Evolutionary conservation across 2,888 invertebrate genomes (phyloP), one percentile per base, ranked within the genome.

Genomic region (Bunonema sp.): DNA sequence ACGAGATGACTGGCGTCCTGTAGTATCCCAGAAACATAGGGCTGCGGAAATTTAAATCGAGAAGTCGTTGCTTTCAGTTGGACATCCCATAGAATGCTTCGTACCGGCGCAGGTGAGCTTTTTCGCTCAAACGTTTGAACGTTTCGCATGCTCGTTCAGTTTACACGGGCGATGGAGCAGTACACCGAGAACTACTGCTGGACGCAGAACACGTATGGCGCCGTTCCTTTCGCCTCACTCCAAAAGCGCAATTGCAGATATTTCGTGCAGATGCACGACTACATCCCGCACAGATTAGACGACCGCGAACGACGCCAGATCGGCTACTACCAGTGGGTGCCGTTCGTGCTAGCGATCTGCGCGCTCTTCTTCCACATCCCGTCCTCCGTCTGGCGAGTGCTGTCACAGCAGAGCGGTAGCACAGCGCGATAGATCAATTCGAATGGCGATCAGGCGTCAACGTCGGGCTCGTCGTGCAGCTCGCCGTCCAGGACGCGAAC

Each of bases 61-160:
- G n/a, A n/a, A n/a, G n/a, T n/a, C n/a, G 4, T 37, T 12, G 16
- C 10, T 38, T 42, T 22, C 29, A 52, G 51, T 71, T 26, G 70
- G 70, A 21, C 69, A 70, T 49, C 70, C 70, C 30, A 71, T 71
- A 39, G 69, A 69, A 49, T 71, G 71, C 56, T 71, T 70, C 71
- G 69, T 70, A 43, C 71, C 71, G 12, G 70, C 70, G 2, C 68
- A 70, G 51, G 71, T 71, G n/a, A n/a, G n/a, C n/a, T n/a, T n/a
- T n/a, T n/a, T 72, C 26, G 74, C 74, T 16, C 72, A 74, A 54
- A 73, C 74, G 30, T 73, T 74, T 46, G 72, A 72, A 57, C 74
- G 74, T 56, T 75, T 74, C 70, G 72, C n/a, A n/a, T 73, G 43
- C 74, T 74, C 16, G 73, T 73, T 2, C 71, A 73, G 54, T 74